These are phyloP conservation scores for Augochlora pura DNA, from an alignment of 1,140 invertebrate species.

Conservation along the genomic window DNA sequence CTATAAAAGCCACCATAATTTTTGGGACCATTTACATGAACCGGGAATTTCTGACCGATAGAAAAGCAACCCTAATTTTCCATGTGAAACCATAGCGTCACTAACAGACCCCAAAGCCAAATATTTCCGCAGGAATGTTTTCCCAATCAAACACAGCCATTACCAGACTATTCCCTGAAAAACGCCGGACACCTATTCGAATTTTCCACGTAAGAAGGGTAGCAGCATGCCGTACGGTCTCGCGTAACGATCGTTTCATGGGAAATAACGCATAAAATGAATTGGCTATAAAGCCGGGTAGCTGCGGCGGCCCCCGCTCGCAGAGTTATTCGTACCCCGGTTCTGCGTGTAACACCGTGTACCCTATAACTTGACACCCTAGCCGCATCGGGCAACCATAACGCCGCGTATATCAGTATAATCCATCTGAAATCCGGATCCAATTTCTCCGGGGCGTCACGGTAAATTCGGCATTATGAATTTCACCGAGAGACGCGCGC, in stretches of 20 bases:
- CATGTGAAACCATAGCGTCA: too few species aligned
- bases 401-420: slow-evolving; percentile 58
- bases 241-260: slow-evolving; percentile 62
- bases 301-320: slow-evolving; percentile 33
- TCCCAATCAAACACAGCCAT: background rate
- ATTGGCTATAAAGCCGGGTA: slow-evolving; percentile 63
- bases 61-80: too few species aligned
- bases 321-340: slow-evolving; percentile 57
- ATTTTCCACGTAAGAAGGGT: slow-evolving; percentile 48
- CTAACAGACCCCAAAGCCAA: too few species aligned
- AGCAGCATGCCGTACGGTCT: slow-evolving; percentile 44
- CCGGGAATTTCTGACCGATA: too few species aligned
- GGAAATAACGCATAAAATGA: slow-evolving; percentile 68
- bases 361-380: slow-evolving; percentile 63
- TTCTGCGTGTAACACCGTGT: slow-evolving; percentile 48
- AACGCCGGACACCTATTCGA: slow-evolving; percentile 14
- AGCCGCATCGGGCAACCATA: slow-evolving; percentile 30
- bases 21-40: too few species aligned
- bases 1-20: too few species aligned
- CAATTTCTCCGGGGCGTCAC: slow-evolving; percentile 17
- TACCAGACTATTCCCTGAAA: background rate
- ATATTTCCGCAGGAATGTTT: background rate
- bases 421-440: slow-evolving; percentile 60
- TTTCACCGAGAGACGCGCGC: background rate
- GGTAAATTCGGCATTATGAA: slow-evolving; percentile 21